Percentiles rank a stretch among this genome's conserved stretches.
phyloP scores from a whole-genome alignment of 2,888 invertebrate species.

The Biston stratarius region DNA sequence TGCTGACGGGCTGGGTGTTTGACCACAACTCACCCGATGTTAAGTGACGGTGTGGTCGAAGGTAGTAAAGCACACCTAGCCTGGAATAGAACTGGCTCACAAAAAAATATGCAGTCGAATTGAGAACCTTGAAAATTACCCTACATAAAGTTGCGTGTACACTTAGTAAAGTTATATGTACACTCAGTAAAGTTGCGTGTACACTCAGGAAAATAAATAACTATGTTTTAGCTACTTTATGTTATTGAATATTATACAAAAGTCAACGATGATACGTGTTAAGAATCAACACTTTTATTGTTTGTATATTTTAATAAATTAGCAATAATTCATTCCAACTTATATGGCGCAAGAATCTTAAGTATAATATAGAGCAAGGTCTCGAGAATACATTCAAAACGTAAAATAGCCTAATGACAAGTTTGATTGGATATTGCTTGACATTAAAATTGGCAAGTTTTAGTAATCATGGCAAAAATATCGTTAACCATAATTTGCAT shows the following conservation, averaged over 20 bases:
- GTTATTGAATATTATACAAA: no score
- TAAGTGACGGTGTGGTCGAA: no score
- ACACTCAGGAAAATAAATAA: no score
- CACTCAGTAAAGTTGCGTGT: no score
- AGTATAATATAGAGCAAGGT: constrained; percentile 20
- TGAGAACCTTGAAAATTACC: no score
- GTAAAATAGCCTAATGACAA: constrained; percentile 19
- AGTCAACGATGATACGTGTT: neutral
- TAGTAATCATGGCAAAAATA: constrained; percentile 17
- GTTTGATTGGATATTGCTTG: constrained; percentile 8
- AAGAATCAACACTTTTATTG: constrained; percentile 10
- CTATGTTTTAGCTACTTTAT: neutral
- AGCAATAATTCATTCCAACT: constrained; percentile 4
- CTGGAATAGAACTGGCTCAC: no score
- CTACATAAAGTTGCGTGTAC: no score
- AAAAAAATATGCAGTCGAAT: no score
- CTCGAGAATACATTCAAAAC: constrained; percentile 14
- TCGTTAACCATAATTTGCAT: constrained; percentile 30
- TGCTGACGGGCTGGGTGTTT: no score
- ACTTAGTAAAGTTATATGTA: no score
- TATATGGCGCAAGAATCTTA: constrained; percentile 2
- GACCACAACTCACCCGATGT: no score
- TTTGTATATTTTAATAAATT: constrained; percentile 25
- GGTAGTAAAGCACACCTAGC: no score
- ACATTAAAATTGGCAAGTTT: constrained; percentile 20